These are phyloP conservation scores for Chrysogorgia sp. DNA, from an alignment of 92 coral and sea anemone species.

Conservation along the genomic window DNA sequence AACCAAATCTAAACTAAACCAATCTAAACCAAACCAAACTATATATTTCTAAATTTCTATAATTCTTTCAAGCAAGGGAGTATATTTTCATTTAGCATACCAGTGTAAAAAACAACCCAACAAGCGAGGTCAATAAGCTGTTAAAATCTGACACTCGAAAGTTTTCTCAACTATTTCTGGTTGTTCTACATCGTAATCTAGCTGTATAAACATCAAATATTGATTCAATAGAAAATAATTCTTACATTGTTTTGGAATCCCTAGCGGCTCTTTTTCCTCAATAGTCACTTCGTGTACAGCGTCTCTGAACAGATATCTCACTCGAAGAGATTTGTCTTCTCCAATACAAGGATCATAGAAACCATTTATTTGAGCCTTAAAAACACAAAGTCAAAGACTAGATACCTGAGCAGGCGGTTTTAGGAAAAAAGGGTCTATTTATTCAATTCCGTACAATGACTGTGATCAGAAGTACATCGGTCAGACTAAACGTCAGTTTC, in stretches of 20 bases:
- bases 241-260: conserved; percentile 94
- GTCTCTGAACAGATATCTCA: conserved; percentile 85
- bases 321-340: conserved; percentile 81
- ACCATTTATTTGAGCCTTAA: conserved; percentile 85
- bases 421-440: background rate
- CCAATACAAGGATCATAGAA: conserved; percentile 96
- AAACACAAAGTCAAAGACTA: background rate
- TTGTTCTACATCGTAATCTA: background rate
- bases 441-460: too few relatives aligned
- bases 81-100: too few relatives aligned
- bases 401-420: too few relatives aligned
- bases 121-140: too few relatives aligned
- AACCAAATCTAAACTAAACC: background rate
- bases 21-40: background rate
- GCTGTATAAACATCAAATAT: background rate
- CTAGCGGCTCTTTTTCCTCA: conserved; percentile 75
- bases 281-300: conserved; percentile 86
- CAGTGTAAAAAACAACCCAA: too few relatives aligned
- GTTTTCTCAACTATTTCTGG: background rate
- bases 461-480: too few relatives aligned
- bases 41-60: too few relatives aligned
- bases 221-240: background rate
- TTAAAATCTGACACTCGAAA: background rate
- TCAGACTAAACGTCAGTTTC: too few relatives aligned
- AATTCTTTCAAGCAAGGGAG: too few relatives aligned